Evolutionary conservation across 2,888 invertebrate genomes (phyloP).

Genomic region (Tenthredo distinguenda): DNA sequence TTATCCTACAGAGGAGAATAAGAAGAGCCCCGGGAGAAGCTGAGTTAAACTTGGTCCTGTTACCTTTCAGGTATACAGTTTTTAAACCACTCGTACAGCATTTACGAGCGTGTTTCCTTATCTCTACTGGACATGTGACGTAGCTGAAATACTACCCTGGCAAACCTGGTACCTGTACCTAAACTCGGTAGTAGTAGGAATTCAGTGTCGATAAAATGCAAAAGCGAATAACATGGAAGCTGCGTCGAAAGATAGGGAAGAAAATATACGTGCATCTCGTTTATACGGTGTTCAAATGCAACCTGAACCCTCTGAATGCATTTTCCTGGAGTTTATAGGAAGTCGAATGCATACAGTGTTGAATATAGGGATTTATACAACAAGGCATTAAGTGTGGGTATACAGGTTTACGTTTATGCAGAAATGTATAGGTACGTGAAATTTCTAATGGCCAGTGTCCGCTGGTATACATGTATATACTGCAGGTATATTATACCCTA

Average conservation of each 20-base stretch:
- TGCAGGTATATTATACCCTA: constrained; percentile 13
- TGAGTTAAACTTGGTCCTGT: background rate
- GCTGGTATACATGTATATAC: background rate
- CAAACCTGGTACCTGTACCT: background rate
- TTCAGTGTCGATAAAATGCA: constrained; percentile 24
- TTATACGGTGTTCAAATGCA: constrained; percentile 10
- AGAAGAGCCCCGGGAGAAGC: background rate
- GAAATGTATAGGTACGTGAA: background rate
- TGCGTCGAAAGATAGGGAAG: background rate
- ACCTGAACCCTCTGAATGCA: background rate
- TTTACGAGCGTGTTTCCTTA: constrained; percentile 11
- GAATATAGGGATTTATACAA: constrained; percentile 16
- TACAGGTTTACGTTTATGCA: background rate
- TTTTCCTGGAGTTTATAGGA: background rate
- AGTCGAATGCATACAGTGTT: background rate
- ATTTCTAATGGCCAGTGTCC: constrained; percentile 5
- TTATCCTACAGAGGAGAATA: background rate
- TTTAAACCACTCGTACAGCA: background rate
- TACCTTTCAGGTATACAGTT: background rate
- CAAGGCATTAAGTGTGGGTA: background rate
- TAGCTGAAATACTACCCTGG: background rate
- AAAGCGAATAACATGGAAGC: background rate
- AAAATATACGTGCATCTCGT: constrained; percentile 4
- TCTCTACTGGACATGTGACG: background rate
- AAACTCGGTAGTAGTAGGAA: background rate